A percentile compares a stretch with the other conserved stretches of the same genome.
Conservation (phyloP, 2,888 invertebrate genomes). For the Caenorhabditis wallacei region DNA sequence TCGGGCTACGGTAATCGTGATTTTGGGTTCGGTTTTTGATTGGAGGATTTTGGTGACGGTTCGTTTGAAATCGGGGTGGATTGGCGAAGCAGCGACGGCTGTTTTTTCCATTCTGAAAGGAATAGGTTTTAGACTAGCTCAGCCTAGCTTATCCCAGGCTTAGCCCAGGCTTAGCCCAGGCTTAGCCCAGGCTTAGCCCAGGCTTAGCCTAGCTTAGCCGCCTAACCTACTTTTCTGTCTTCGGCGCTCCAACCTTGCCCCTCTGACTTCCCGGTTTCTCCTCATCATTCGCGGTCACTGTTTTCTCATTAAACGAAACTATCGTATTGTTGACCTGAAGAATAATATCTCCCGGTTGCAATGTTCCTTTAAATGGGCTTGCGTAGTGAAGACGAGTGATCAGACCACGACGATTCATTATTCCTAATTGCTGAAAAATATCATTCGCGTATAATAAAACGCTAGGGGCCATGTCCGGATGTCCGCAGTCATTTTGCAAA, state of each 20-base stretch:
- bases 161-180: too few species aligned
- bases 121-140: too few species aligned
- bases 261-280: constrained; percentile 9
- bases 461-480: too few species aligned
- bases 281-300: not conserved
- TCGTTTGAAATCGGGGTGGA: not conserved
- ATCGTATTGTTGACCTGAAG: constrained; percentile 24
- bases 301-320: constrained; percentile 30
- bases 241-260: not conserved
- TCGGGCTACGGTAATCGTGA: constrained; percentile 12
- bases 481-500: too few species aligned
- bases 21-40: constrained; percentile 12
- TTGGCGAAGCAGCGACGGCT: not conserved
- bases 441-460: too few species aligned
- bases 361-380: constrained; percentile 43
- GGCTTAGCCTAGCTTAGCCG: too few species aligned
- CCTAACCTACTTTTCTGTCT: not conserved
- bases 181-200: too few species aligned
- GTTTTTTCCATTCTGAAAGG: not conserved
- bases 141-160: too few species aligned
- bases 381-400: constrained; percentile 33
- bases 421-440: constrained; percentile 28
- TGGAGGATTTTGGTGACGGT: not conserved
- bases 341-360: constrained; percentile 37
- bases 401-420: constrained; percentile 30